Evolutionary conservation across 30 jellyfish, hydroid and myxozoan genomes (phyloP).

Genomic region (Chironex yamaguchii): DNA sequence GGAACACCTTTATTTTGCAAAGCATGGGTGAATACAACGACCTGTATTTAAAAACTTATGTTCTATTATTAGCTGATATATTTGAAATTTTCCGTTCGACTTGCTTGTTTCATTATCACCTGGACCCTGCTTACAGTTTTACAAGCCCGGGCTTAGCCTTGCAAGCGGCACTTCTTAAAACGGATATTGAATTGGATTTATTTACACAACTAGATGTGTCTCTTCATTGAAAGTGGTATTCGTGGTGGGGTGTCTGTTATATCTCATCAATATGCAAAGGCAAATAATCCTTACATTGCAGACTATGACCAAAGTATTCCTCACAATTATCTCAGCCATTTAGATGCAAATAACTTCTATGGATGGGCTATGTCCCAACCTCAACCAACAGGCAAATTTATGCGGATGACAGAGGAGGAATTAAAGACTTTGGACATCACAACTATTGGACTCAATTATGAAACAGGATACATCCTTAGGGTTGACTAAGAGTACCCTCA

Average conservation of each 20-base stretch:
- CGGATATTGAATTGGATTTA: conserved; percentile 42
- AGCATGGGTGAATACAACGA: conserved; percentile 47
- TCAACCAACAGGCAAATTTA: conserved; percentile 70
- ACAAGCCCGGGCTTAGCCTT: conserved; percentile 74
- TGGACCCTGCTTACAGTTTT: conserved; percentile 61
- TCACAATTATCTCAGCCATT: conserved; percentile 42
- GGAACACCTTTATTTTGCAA: neutral
- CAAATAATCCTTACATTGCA: conserved; percentile 19
- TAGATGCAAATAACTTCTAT: conserved; percentile 81
- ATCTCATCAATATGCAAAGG: conserved; percentile 62
- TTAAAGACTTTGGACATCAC: neutral
- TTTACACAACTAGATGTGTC: conserved; percentile 31
- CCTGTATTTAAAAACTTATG: conserved; percentile 40
- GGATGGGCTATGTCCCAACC: conserved; percentile 90
- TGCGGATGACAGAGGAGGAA: conserved; percentile 61
- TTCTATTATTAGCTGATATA: conserved; percentile 57
- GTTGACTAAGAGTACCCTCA: conserved; percentile 72
- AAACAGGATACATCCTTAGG: conserved; percentile 46
- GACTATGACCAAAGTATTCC: conserved; percentile 6
- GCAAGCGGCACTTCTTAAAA: conserved; percentile 43
- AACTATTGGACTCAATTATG: neutral
- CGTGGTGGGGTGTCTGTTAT: conserved; percentile 53
- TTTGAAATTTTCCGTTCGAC: conserved; percentile 37
- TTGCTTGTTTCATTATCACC: conserved; percentile 19
- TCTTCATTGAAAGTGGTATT: conserved; percentile 54